Base-by-base conservation (phyloP, 1,140 invertebrate species). In the Bombyx mandarina region DNA sequence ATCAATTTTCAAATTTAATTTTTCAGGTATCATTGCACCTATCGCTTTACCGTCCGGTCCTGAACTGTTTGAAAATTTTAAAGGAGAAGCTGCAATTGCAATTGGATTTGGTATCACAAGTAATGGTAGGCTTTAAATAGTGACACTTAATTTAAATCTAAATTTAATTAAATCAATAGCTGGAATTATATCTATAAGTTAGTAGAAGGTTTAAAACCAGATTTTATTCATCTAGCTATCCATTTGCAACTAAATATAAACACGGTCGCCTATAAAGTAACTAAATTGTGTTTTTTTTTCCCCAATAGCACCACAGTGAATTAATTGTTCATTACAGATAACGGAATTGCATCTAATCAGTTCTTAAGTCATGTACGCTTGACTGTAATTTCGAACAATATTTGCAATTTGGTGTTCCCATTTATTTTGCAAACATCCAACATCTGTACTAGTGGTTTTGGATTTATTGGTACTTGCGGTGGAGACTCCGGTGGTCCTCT, bases 401-500 rank as follows among this genome's bases (percentile, higher is more conserved):
- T 61, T 0, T 77, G 75, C 44, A 26, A 6, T 0, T 18, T 53
- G 6, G 59, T 45, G 1, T 75, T 65, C 52, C 64, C 67, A 6
- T 1, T 56, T 0, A 10, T 62, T n/a, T 43, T 77, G 7, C 61
- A 60, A 18, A 10, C 52, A 35, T 58, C 62, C 0, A 69, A 72
- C 45, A 66, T 82, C 44, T 80, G 79, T 60, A 74, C 70, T 8
- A 75, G 65, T 43, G 66, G 71, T 7, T 10, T 45, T 8, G 63
- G 66, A 3, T 63, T 58, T 1, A 54, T 48, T 1, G 65, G 72
- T 5, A 66, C 64, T 9, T 76, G 75, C 60, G 44, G 56, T n/a
- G 88, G 89, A 6, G 89, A 89, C 61, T 89, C 88, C 54, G 88
- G 88, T 62, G 88, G 88, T 60, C 89, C 89, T 57, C 75, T 90